A percentile compares a stretch with the other conserved stretches of the same genome.
These are phyloP conservation scores for Scatophagus argus DNA, from an alignment of 2,113 vertebrate species.

Conservation along the genomic window DNA sequence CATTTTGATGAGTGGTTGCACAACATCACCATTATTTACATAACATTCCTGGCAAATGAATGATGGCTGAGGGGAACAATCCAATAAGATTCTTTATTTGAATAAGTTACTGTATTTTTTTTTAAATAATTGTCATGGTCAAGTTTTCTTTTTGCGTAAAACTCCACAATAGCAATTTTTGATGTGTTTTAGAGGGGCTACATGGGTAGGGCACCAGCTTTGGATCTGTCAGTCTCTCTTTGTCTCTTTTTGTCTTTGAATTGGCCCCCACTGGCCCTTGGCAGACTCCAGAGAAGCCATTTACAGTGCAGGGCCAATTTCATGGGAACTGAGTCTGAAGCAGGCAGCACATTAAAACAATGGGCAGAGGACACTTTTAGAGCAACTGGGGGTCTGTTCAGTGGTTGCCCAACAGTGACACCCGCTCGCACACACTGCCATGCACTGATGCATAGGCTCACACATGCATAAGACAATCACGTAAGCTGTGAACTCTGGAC, in stretches of 20 bases:
- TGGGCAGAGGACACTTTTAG: slow-evolving; percentile 49
- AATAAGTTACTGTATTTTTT: not conserved
- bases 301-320: slow-evolving; percentile 72
- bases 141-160: not conserved
- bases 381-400: slow-evolving; percentile 44
- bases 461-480: slow-evolving; percentile 12
- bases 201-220: slow-evolving; percentile 17
- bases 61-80: not conserved
- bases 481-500: slow-evolving; percentile 24
- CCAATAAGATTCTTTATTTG: not conserved
- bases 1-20: not conserved
- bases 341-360: slow-evolving; percentile 40
- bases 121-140: not conserved
- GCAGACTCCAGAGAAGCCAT: slow-evolving; percentile 62
- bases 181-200: slow-evolving; percentile 19
- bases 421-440: slow-evolving; percentile 12
- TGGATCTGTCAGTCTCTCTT: slow-evolving; percentile 65
- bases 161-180: not conserved
- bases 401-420: slow-evolving; percentile 27
- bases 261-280: slow-evolving; percentile 54
- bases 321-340: slow-evolving; percentile 79
- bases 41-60: not conserved
- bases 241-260: slow-evolving; percentile 59
- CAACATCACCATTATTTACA: not conserved
- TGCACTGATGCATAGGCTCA: slow-evolving; percentile 10